Conservation (phyloP, 2,888 invertebrate genomes). For the Cartodere bifasciata region DNA sequence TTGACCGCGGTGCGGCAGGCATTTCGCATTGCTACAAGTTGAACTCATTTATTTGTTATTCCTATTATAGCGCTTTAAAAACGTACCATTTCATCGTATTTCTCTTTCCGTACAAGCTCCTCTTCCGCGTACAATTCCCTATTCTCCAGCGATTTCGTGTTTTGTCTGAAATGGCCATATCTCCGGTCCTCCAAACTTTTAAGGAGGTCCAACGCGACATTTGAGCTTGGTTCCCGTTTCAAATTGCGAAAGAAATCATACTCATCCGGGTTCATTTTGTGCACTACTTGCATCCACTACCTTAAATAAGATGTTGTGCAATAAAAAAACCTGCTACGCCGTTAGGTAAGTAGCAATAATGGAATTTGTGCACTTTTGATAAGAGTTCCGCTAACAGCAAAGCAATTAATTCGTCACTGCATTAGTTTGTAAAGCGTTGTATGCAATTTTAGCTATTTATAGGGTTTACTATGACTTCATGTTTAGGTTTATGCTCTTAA, state of each 20-base stretch:
- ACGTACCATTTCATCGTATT: slow-evolving; percentile 23
- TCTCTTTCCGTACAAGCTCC: slow-evolving; percentile 21
- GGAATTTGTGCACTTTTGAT: too few relatives aligned
- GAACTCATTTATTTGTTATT: background rate
- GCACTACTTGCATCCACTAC: too few relatives aligned
- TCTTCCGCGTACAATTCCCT: slow-evolving; percentile 24
- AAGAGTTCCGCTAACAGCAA: too few relatives aligned
- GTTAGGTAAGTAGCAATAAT: too few relatives aligned
- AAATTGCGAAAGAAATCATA: slow-evolving; percentile 13
- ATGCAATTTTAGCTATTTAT: too few relatives aligned
- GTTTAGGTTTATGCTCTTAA: too few relatives aligned
- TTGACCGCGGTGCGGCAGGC: slow-evolving; percentile 64
- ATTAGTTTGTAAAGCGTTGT: too few relatives aligned
- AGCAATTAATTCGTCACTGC: too few relatives aligned
- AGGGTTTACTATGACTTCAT: too few relatives aligned
- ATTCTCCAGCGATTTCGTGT: slow-evolving; percentile 18
- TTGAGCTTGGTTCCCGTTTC: slow-evolving; percentile 6
- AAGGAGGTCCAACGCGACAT: slow-evolving; percentile 19
- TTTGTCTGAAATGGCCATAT: slow-evolving; percentile 17
- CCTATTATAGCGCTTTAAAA: background rate
- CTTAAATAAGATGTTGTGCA: too few relatives aligned
- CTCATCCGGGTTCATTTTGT: slow-evolving; percentile 16
- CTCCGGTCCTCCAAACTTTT: slow-evolving; percentile 22
- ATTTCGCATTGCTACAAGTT: slow-evolving; percentile 42
- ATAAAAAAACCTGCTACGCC: too few relatives aligned